Conservation (phyloP, 2,797 vertebrate species). For the Esox lucius region DNA sequence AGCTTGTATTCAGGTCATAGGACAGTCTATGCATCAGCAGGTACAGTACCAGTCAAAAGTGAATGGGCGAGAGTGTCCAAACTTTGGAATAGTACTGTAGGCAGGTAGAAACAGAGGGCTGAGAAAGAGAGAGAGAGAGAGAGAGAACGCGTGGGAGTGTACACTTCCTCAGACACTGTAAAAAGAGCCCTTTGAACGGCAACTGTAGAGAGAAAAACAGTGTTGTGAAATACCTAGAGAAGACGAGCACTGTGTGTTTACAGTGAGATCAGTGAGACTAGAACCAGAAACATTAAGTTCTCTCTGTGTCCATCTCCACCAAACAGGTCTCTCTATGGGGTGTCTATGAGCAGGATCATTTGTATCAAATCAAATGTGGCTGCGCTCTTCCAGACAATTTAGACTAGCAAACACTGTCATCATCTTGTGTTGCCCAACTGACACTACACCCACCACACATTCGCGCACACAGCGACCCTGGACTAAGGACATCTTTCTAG, state of each 20-base stretch:
- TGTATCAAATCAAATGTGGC: not conserved
- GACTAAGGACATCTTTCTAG: not conserved
- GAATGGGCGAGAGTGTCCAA: no score
- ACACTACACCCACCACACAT: not conserved
- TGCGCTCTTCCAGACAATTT: not conserved
- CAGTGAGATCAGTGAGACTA: constrained; percentile 46
- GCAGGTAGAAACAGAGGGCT: no score
- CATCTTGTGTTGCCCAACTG: not conserved
- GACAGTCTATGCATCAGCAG: constrained; percentile 21
- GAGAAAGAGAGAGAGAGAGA: constrained; percentile 33
- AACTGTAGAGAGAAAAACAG: constrained; percentile 49
- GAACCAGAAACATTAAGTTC: constrained; percentile 44
- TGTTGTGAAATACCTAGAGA: constrained; percentile 72
- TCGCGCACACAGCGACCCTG: not conserved
- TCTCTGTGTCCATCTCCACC: constrained; percentile 39
- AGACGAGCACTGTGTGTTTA: constrained; percentile 53
- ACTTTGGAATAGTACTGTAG: no score
- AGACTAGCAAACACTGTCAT: not conserved
- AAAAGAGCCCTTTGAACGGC: constrained; percentile 66
- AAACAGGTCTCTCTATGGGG: constrained; percentile 30
- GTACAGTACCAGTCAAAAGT: no score
- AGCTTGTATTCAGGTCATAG: constrained; percentile 29
- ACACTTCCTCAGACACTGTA: constrained; percentile 74
- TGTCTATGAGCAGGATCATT: constrained; percentile 11
- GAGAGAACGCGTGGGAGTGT: constrained; percentile 69